Evolutionary conservation across 2,797 vertebrate species (phyloP).

Genomic region (Molossus molossus): DNA sequence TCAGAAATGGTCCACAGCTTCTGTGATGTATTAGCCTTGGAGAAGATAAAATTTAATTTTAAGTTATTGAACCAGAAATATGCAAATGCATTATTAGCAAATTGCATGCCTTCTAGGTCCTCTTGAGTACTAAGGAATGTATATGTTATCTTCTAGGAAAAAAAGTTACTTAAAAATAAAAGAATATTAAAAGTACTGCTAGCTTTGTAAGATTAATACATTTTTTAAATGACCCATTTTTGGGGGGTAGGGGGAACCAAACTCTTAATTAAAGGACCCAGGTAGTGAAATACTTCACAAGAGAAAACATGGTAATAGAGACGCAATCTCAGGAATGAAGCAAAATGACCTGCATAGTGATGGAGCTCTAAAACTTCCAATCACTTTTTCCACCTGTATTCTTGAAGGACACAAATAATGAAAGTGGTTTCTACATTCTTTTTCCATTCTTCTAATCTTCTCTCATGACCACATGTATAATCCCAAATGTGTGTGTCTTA

Average conservation of each 20-base stretch:
- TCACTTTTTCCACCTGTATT: not conserved
- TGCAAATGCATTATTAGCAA: constrained; percentile 41
- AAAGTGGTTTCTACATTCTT: not conserved
- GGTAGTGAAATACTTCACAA: not conserved
- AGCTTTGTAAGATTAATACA: not conserved
- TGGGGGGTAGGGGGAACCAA: not conserved
- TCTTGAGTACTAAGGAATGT: not conserved
- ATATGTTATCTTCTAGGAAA: not conserved
- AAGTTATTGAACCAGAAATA: constrained; percentile 54
- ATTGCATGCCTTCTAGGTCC: not conserved
- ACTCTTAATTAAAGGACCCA: not conserved
- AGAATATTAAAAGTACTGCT: not conserved
- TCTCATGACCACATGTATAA: not conserved
- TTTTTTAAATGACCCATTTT: not conserved
- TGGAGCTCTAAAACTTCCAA: not conserved
- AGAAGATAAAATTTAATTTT: constrained; percentile 52
- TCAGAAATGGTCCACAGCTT: constrained; percentile 28
- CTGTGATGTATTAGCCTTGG: not conserved
- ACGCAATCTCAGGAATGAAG: constrained; percentile 34
- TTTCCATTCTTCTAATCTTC: not conserved
- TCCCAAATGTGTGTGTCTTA: not conserved
- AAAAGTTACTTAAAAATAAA: not conserved
- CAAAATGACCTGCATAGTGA: not conserved
- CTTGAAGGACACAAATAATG: not conserved
- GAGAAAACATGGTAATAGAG: not conserved